phyloP scores from a whole-genome alignment of 1,140 invertebrate species.

The Oscheius sp. region DNA sequence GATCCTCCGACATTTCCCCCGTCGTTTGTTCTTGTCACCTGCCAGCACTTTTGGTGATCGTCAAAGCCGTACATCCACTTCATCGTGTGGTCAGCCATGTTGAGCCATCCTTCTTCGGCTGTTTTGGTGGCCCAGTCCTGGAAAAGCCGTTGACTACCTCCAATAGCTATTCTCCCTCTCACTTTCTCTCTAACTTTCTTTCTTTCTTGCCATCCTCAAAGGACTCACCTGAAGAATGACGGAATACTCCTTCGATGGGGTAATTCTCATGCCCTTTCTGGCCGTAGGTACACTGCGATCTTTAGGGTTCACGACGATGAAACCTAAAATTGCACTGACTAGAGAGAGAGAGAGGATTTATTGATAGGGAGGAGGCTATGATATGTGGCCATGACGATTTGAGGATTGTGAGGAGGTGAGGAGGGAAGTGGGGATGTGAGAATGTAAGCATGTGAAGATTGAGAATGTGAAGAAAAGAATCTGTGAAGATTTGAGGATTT shows the following conservation, averaged over 20 bases:
- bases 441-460: too few species aligned
- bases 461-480: too few species aligned
- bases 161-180: background rate
- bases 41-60: slow-evolving; percentile 47
- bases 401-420: too few species aligned
- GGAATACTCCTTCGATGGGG: slow-evolving; percentile 25
- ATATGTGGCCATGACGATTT: too few species aligned
- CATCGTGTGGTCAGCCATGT: slow-evolving; percentile 53
- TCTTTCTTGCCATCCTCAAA: too few species aligned
- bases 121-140: slow-evolving; percentile 53
- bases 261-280: background rate
- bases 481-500: too few species aligned
- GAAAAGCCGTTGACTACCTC: slow-evolving; percentile 11
- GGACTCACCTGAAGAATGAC: slow-evolving; percentile 38
- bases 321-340: slow-evolving; percentile 24
- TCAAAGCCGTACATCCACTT: slow-evolving; percentile 59
- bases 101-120: slow-evolving; percentile 49
- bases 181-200: slow-evolving; percentile 51
- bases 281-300: slow-evolving; percentile 29
- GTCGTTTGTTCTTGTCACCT: slow-evolving; percentile 54
- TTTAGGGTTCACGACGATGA: slow-evolving; percentile 48
- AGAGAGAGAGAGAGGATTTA: background rate
- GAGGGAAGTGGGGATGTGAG: too few species aligned
- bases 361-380: too few species aligned
- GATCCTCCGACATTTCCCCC: slow-evolving; percentile 54